These are phyloP conservation scores for Allacma fusca DNA, from an alignment of 2,888 invertebrate genomes.

Conservation along the genomic window DNA sequence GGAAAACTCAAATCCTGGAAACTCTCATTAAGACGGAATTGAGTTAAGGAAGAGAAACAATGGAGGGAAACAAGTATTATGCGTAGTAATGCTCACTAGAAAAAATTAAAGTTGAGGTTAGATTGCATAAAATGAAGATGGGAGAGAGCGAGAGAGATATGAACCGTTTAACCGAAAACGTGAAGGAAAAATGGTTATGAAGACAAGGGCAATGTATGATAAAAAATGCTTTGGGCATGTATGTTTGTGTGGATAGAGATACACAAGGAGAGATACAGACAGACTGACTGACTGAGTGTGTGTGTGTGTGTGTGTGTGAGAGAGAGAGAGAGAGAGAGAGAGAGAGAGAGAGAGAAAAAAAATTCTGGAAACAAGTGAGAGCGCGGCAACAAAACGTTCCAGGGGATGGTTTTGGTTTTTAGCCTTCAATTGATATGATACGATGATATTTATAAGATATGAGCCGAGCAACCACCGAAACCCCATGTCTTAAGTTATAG, in stretches of 20 bases:
- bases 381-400: constrained; percentile 26
- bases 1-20: background rate
- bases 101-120: constrained; percentile 16
- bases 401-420: constrained; percentile 21
- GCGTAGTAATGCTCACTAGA: background rate
- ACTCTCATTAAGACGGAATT: background rate
- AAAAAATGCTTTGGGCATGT: constrained; percentile 7
- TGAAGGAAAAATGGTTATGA: constrained; percentile 12
- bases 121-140: constrained; percentile 12
- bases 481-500: constrained; percentile 25
- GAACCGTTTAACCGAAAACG: constrained; percentile 16
- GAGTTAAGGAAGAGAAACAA: background rate
- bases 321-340: background rate
- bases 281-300: background rate
- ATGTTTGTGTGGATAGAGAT: background rate
- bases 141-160: background rate
- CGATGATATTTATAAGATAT: constrained; percentile 32
- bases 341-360: background rate
- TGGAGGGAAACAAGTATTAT: background rate
- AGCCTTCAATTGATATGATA: constrained; percentile 28
- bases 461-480: constrained; percentile 16
- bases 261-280: constrained; percentile 11
- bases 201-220: constrained; percentile 7
- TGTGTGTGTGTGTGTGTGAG: background rate
- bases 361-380: constrained; percentile 20